phyloP scores from a whole-genome alignment of 1,140 invertebrate species.

The Temnothorax curvispinosus region DNA sequence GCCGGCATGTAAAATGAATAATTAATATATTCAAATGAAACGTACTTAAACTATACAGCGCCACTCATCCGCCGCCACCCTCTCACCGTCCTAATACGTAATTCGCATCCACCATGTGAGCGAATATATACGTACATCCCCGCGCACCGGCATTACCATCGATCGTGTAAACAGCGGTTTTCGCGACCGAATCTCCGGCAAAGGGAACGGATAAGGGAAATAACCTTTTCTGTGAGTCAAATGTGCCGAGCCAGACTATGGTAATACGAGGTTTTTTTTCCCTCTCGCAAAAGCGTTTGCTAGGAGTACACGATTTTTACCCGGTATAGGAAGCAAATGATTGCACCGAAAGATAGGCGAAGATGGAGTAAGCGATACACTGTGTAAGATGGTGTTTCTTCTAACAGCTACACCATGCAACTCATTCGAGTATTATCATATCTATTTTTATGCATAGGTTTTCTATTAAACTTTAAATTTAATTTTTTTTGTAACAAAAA shows the following conservation, averaged over 20 bases:
- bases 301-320: slow-evolving; percentile 18
- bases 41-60: slow-evolving; percentile 65
- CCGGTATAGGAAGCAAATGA: slow-evolving; percentile 1
- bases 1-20: slow-evolving; percentile 67
- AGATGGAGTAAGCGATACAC: slow-evolving; percentile 25
- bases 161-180: slow-evolving; percentile 50
- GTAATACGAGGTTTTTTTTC: slow-evolving; percentile 9
- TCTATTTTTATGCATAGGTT: neutral
- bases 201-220: slow-evolving; percentile 27
- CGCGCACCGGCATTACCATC: slow-evolving; percentile 5
- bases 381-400: neutral
- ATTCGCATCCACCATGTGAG: slow-evolving; percentile 11
- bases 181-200: slow-evolving; percentile 22
- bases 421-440: slow-evolving; percentile 20
- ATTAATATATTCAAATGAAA: slow-evolving; percentile 73
- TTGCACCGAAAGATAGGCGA: slow-evolving; percentile 9
- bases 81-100: slow-evolving; percentile 23
- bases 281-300: neutral
- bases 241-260: slow-evolving; percentile 38
- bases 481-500: neutral
- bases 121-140: slow-evolving; percentile 6
- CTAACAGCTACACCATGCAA: neutral
- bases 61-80: slow-evolving; percentile 14
- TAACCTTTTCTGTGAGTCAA: slow-evolving; percentile 60
- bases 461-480: neutral